Evolutionary conservation across 2,888 invertebrate genomes (phyloP).

Genomic region (Pandemis corylana): DNA sequence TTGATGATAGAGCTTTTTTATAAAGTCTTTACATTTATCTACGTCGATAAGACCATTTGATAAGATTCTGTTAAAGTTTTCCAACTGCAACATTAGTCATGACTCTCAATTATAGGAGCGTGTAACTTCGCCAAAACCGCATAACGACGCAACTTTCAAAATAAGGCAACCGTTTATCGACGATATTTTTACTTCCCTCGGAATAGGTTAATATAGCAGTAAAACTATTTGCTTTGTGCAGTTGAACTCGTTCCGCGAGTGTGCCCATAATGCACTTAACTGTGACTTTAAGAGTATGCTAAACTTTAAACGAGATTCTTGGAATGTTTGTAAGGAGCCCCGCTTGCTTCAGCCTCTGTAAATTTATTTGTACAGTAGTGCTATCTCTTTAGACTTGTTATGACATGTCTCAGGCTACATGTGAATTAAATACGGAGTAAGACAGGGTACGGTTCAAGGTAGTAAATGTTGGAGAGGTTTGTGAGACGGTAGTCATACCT

Average conservation of each 20-base stretch:
- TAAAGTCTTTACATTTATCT: not conserved
- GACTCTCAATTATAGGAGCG: not conserved
- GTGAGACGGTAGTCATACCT: not conserved
- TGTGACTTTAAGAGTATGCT: slow-evolving; percentile 64
- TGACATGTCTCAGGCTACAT: slow-evolving; percentile 4
- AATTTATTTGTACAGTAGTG: slow-evolving; percentile 55
- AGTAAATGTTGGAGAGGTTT: not conserved
- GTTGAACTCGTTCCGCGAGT: slow-evolving; percentile 51
- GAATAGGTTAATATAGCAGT: slow-evolving; percentile 47
- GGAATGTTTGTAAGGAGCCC: slow-evolving; percentile 66
- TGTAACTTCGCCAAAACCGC: not conserved
- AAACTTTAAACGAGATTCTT: slow-evolving; percentile 73
- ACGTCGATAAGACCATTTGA: too few species aligned
- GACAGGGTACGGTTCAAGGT: not conserved
- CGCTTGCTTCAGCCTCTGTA: slow-evolving; percentile 54
- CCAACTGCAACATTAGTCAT: not conserved
- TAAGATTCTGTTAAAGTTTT: not conserved
- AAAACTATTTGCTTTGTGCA: slow-evolving; percentile 58
- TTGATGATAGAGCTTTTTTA: too few species aligned
- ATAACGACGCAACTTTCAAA: slow-evolving; percentile 36
- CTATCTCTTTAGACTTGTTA: slow-evolving; percentile 48
- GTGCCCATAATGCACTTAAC: slow-evolving; percentile 60
- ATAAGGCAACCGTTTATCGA: slow-evolving; percentile 47
- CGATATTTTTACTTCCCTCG: slow-evolving; percentile 52
- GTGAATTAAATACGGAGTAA: not conserved